Percentiles rank a stretch among this genome's conserved stretches.
Evolutionary conservation across 2,797 vertebrate species (phyloP).

Genomic region (Lycodopsis pacificus): DNA sequence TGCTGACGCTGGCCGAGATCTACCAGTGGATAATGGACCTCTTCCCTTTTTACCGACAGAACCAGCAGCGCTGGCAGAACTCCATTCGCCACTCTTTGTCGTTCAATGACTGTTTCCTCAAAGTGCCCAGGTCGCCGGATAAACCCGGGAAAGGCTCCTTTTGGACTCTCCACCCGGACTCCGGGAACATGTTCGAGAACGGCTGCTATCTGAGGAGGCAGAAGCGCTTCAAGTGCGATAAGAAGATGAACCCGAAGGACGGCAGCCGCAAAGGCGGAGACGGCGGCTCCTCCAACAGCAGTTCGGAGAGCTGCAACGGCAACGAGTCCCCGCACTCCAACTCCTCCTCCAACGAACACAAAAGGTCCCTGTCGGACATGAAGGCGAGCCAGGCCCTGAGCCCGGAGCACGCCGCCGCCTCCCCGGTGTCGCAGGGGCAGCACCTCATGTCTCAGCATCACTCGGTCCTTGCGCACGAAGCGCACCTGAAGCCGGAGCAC

Average conservation of each 20-base stretch:
- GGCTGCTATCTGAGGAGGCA: conserved; percentile 96
- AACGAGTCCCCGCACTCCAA: conserved; percentile 94
- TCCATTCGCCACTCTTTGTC: conserved; percentile 94
- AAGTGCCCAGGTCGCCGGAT: conserved; percentile 93
- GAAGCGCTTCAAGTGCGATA: conserved; percentile 97
- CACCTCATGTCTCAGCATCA: conserved; percentile 93
- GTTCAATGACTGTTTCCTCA: conserved; percentile 96
- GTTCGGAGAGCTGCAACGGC: conserved; percentile 89
- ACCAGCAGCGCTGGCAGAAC: conserved; percentile 98
- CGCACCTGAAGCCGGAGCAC: conserved; percentile 97
- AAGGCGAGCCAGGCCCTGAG: conserved; percentile 90
- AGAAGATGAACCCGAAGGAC: conserved; percentile 87
- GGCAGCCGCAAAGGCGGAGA: conserved; percentile 80
- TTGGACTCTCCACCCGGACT: conserved; percentile 97
- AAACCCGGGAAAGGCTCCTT: conserved; percentile 96
- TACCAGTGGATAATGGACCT: conserved; percentile 99
- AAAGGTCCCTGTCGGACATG: conserved; percentile 91
- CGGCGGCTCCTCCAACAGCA: conserved; percentile 85
- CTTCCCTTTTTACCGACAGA: conserved; percentile 96
- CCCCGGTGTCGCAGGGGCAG: conserved; percentile 89
- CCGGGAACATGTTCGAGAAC: conserved; percentile 99
- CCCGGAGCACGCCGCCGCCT: conserved; percentile 88
- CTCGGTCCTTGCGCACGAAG: conserved; percentile 91
- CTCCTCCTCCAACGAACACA: conserved; percentile 92
- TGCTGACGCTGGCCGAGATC: conserved; percentile 96